Conservation (phyloP, 2,797 vertebrate genomes). For the Sebastes vulpes region DNA sequence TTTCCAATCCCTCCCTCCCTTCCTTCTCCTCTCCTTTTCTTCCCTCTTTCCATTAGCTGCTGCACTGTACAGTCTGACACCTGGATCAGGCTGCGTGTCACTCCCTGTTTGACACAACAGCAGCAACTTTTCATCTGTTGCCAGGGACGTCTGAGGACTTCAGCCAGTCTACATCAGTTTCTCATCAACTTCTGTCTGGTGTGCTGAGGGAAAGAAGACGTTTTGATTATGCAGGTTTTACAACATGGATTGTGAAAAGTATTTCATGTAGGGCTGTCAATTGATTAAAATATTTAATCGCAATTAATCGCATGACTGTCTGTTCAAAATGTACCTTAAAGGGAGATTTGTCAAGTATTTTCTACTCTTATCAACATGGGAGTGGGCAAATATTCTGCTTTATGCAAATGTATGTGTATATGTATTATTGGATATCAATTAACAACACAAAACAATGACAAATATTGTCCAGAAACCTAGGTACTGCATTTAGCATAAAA, state of each 20-base stretch:
- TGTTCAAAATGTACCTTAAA: too few relatives aligned
- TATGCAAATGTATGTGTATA: too few relatives aligned
- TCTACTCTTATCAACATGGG: rapidly evolving
- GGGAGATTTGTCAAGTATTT: too few relatives aligned
- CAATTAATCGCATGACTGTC: too few relatives aligned
- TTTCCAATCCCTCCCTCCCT: constrained; percentile 53
- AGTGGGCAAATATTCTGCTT: too few relatives aligned
- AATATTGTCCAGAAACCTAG: too few relatives aligned
- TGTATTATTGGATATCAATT: too few relatives aligned
- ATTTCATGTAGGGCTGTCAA: background rate
- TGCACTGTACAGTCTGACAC: constrained; percentile 62
- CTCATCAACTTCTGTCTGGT: constrained; percentile 27
- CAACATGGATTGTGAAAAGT: background rate
- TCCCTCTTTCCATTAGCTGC: constrained; percentile 63
- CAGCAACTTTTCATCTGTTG: constrained; percentile 52
- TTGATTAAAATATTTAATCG: too few relatives aligned
- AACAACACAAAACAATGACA: too few relatives aligned
- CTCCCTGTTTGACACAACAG: constrained; percentile 48
- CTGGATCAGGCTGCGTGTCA: constrained; percentile 69
- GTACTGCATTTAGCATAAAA: too few relatives aligned
- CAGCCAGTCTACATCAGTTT: constrained; percentile 16
- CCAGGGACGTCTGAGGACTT: constrained; percentile 33
- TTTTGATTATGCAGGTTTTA: constrained; percentile 27
- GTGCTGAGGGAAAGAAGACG: background rate
- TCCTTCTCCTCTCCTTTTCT: constrained; percentile 32